Conservation (phyloP, 1,140 invertebrate species). For the Leptinotarsa lineolata region DNA sequence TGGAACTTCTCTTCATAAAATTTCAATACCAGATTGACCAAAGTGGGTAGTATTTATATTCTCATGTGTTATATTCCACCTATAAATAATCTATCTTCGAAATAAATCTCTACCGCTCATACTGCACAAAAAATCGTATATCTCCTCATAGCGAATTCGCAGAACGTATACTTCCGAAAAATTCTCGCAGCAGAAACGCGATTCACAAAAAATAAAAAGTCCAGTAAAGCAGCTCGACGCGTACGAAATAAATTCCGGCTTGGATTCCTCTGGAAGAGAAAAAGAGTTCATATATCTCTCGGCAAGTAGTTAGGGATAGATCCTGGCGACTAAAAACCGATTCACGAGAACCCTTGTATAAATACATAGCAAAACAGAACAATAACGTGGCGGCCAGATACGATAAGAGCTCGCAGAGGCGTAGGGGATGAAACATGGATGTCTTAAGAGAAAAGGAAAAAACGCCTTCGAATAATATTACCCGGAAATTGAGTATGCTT, state of each 20-base stretch:
- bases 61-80: too few species aligned
- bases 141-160: neutral
- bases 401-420: slow-evolving; percentile 21
- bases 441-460: neutral
- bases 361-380: slow-evolving; percentile 47
- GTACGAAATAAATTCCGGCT: slow-evolving; percentile 3
- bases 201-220: slow-evolving; percentile 27
- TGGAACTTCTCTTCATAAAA: too few species aligned
- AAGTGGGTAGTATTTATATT: too few species aligned
- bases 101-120: too few species aligned
- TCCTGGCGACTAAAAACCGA: slow-evolving; percentile 41
- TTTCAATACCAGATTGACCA: too few species aligned
- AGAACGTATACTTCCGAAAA: neutral
- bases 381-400: slow-evolving; percentile 32
- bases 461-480: too few species aligned
- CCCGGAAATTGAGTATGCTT: too few species aligned
- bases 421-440: slow-evolving; percentile 27
- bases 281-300: slow-evolving; percentile 43
- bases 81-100: too few species aligned
- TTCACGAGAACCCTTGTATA: slow-evolving; percentile 42
- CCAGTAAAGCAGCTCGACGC: slow-evolving; percentile 16
- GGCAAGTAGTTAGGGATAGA: slow-evolving; percentile 38
- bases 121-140: too few species aligned
- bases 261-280: slow-evolving; percentile 31
- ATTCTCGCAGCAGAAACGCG: slow-evolving; percentile 12